Evolutionary conservation across 2,113 vertebrate species (phyloP).

Genomic region (Oryzias curvinotus): DNA sequence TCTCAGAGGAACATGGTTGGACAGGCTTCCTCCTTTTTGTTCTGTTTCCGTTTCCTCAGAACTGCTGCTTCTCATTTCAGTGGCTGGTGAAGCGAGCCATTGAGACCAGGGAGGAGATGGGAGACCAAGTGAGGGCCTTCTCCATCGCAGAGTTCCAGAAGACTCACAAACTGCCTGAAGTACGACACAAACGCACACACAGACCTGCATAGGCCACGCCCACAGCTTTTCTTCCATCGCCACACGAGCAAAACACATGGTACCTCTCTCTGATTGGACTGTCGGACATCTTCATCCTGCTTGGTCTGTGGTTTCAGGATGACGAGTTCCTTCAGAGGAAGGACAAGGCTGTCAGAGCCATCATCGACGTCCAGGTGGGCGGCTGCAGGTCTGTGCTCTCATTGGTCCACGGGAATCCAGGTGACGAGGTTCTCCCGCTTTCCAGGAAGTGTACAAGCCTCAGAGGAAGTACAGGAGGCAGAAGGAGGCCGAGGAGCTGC

Average conservation of each 20-base stretch:
- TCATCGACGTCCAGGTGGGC: slow-evolving; percentile 85
- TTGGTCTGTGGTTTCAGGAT: slow-evolving; percentile 75
- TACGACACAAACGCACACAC: slow-evolving; percentile 35
- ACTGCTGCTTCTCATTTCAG: slow-evolving; percentile 60
- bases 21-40: neutral
- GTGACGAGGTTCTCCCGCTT: neutral
- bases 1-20: too few species aligned
- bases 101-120: slow-evolving; percentile 96
- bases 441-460: slow-evolving; percentile 91
- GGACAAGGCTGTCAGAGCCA: slow-evolving; percentile 80
- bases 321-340: slow-evolving; percentile 87
- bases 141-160: slow-evolving; percentile 96
- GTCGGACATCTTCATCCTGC: too few species aligned
- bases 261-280: too few species aligned
- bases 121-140: slow-evolving; percentile 92
- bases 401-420: neutral
- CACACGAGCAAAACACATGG: too few species aligned
- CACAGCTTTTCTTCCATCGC: too few species aligned
- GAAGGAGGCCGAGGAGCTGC: slow-evolving; percentile 82
- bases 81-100: slow-evolving; percentile 98
- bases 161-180: slow-evolving; percentile 89
- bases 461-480: slow-evolving; percentile 91
- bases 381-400: neutral
- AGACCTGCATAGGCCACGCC: too few species aligned
- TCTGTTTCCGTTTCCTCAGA: too few species aligned